Evolutionary conservation across 2,797 vertebrate species (phyloP), one percentile per base, ranked within the genome.

Genomic region (Betta splendens): DNA sequence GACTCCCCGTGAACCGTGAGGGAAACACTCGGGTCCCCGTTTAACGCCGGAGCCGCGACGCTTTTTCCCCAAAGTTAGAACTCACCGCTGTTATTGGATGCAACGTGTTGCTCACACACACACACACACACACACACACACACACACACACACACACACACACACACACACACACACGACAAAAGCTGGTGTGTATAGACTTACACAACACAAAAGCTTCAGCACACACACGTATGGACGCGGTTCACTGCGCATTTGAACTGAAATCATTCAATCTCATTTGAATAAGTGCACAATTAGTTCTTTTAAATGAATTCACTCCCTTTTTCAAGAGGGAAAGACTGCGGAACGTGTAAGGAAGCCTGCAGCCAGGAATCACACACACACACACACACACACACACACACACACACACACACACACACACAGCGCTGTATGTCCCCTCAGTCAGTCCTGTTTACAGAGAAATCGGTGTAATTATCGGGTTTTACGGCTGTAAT

Each of bases 401-500:
- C n/a, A n/a, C n/a, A n/a, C n/a, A n/a, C n/a, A n/a, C n/a, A n/a
- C n/a, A n/a, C n/a, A n/a, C 48, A 44, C 48, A 51, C 40, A 63
- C 25, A n/a, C n/a, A n/a, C 55, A 13, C 6, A 6, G n/a, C 11
- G 0, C 43, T 60, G 38, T 44, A 16, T 45, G 36, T 29, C 36
- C 45, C 45, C 25, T 54, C 29, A 59, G 57, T 69, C 49, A 25
- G 44, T 53, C 64, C 63, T 72, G 75, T 78, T 80, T 79, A 72
- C 72, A 64, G 66, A 81, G 67, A 77, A 75, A 69, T 50, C 3
- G 9, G 33, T 55, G 71, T 81, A 75, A 87, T 86, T 83, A 85
- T 84, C 7, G 29, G 66, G 73, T 76, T 85, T 85, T 82, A 84
- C 18, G 49, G 55, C 51, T 68, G 55, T 79, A 72, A 86, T 85